phyloP scores from a whole-genome alignment of 2,797 vertebrate genomes.

The Cheirogaleus major region DNA sequence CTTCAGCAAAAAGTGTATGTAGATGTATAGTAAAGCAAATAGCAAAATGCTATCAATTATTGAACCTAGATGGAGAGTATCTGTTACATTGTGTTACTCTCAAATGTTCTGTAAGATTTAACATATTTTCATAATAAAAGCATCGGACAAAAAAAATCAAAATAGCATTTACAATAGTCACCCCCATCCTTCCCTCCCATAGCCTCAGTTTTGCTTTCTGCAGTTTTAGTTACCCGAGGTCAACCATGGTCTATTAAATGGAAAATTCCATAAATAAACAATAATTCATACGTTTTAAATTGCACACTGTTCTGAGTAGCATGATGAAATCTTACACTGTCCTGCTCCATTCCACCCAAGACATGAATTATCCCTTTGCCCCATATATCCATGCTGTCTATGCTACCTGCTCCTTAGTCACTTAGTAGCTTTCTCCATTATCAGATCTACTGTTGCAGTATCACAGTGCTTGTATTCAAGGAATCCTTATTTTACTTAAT shows the following conservation, averaged over 20 bases:
- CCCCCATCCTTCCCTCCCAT: no score
- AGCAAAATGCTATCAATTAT: not conserved
- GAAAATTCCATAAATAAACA: not conserved
- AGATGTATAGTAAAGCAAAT: not conserved
- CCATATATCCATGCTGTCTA: not conserved
- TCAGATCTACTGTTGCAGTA: not conserved
- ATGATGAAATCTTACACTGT: not conserved
- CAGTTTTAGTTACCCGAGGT: not conserved
- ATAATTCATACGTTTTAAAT: not conserved
- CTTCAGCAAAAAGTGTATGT: not conserved
- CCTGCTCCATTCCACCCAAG: not conserved
- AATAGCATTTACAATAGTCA: not conserved
- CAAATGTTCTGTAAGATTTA: not conserved
- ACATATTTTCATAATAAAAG: not conserved
- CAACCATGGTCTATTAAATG: not conserved
- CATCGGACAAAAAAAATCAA: not conserved
- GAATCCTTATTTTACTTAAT: not conserved
- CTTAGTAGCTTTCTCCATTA: not conserved
- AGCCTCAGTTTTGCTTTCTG: no score
- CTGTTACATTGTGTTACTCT: not conserved
- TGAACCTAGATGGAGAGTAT: not conserved
- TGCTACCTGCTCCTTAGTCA: not conserved
- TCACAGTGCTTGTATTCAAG: not conserved
- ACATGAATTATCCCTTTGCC: not conserved
- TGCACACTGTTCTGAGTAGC: not conserved